These are phyloP conservation scores for Micrastur ruficollis DNA, from an alignment of 2,797 vertebrate species.

Conservation along the genomic window DNA sequence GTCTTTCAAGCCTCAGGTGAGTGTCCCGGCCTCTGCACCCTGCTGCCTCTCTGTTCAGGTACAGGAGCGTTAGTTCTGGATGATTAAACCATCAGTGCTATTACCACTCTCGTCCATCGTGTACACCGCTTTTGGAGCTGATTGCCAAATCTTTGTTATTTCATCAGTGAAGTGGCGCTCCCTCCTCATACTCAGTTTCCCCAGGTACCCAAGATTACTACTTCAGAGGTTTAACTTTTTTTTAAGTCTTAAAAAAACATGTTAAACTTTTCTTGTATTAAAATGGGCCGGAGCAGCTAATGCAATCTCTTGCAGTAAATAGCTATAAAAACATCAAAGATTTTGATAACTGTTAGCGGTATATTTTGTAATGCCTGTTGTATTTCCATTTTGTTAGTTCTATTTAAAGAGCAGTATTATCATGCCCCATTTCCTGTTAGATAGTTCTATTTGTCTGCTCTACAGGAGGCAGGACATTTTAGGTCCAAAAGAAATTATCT, in stretches of 20 bases:
- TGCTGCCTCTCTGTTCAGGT: neutral
- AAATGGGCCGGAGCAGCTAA: conserved; percentile 41
- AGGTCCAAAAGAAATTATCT: conserved; percentile 73
- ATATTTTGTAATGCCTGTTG: conserved; percentile 70
- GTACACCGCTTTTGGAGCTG: neutral
- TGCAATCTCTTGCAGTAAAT: conserved; percentile 44
- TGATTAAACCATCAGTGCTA: neutral
- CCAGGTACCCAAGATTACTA: neutral
- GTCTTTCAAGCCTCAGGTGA: neutral
- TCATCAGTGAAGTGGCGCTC: neutral
- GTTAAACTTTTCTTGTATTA: conserved; percentile 30
- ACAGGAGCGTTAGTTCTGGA: neutral
- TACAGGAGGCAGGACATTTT: conserved; percentile 68
- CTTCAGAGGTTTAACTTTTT: neutral
- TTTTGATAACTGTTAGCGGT: conserved; percentile 54
- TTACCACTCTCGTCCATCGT: neutral
- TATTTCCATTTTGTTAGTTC: conserved; percentile 73
- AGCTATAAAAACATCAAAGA: conserved; percentile 62
- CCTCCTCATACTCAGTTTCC: neutral
- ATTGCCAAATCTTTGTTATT: neutral
- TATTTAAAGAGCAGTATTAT: conserved; percentile 72
- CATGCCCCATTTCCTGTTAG: conserved; percentile 75
- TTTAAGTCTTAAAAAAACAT: neutral
- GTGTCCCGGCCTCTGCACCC: neutral
- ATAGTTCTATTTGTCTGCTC: conserved; percentile 76